Conservation (phyloP, 2,888 invertebrate species). For the Litoditis marina region DNA sequence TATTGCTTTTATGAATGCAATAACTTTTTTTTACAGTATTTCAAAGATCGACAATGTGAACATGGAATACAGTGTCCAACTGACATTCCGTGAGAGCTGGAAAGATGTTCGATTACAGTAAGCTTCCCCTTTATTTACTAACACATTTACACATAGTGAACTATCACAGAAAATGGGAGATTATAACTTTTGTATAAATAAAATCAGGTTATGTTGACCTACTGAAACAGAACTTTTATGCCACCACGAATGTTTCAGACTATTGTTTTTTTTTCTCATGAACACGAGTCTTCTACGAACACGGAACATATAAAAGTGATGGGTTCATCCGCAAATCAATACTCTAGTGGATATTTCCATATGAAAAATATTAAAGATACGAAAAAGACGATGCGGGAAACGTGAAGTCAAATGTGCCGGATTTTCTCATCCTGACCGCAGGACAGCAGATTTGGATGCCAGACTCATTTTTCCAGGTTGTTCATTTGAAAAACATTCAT, state of each 20-base stretch:
- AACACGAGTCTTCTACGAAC: too few species aligned
- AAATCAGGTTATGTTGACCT: too few species aligned
- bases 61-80: slow-evolving; percentile 75
- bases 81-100: slow-evolving; percentile 97
- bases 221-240: too few species aligned
- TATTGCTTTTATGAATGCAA: too few species aligned
- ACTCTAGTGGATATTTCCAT: too few species aligned
- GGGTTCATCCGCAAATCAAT: too few species aligned
- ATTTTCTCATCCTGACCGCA: slow-evolving; percentile 57
- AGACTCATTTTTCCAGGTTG: slow-evolving; percentile 76
- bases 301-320: too few species aligned
- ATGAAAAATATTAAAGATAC: slow-evolving; percentile 26
- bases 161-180: too few species aligned
- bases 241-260: too few species aligned
- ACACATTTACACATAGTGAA: background rate
- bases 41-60: slow-evolving; percentile 61
- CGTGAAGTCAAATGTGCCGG: slow-evolving; percentile 37
- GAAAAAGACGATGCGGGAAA: slow-evolving; percentile 68
- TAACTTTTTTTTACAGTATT: slow-evolving; percentile 33
- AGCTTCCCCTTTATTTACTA: too few species aligned
- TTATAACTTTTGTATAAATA: too few species aligned
- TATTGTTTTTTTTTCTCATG: slow-evolving; percentile 1
- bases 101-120: slow-evolving; percentile 75
- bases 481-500: too few species aligned
- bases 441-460: slow-evolving; percentile 90